Percentiles rank a stretch among this genome's conserved stretches.
These are phyloP conservation scores for Cremastinae sp. DNA, from an alignment of 2,888 invertebrate genomes.

Conservation along the genomic window DNA sequence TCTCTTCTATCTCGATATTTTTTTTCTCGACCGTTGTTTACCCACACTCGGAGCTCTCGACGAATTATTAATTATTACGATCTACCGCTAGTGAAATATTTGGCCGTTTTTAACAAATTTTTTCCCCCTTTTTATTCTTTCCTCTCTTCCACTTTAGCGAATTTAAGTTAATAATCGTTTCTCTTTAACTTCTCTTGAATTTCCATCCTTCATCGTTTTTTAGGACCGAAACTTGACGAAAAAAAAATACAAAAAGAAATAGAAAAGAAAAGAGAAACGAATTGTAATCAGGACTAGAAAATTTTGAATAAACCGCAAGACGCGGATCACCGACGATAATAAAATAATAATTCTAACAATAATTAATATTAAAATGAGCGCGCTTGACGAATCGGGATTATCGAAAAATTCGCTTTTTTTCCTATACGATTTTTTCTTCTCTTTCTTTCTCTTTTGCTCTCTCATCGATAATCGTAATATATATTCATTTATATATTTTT, in stretches of 20 bases:
- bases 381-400: constrained; percentile 15
- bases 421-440: constrained; percentile 49
- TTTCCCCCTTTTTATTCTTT: constrained; percentile 23
- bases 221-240: constrained; percentile 41
- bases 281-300: constrained; percentile 74
- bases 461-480: constrained; percentile 62
- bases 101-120: constrained; percentile 65
- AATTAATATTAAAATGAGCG: no score
- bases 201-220: no score
- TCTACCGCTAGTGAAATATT: constrained; percentile 68
- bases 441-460: constrained; percentile 28
- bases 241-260: constrained; percentile 39
- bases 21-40: background rate
- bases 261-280: constrained; percentile 62
- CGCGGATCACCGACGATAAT: constrained; percentile 42
- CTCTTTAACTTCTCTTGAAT: no score
- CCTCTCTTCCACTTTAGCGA: constrained; percentile 39
- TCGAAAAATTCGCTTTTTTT: constrained; percentile 9
- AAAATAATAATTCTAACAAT: no score
- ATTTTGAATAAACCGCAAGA: constrained; percentile 71
- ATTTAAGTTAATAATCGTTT: constrained; percentile 55
- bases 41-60: constrained; percentile 49
- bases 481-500: constrained; percentile 59
- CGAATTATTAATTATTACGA: constrained; percentile 56
- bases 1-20: constrained; percentile 4